Base-by-base conservation (phyloP, 2,797 vertebrate species). In the Morelia viridis region DNA sequence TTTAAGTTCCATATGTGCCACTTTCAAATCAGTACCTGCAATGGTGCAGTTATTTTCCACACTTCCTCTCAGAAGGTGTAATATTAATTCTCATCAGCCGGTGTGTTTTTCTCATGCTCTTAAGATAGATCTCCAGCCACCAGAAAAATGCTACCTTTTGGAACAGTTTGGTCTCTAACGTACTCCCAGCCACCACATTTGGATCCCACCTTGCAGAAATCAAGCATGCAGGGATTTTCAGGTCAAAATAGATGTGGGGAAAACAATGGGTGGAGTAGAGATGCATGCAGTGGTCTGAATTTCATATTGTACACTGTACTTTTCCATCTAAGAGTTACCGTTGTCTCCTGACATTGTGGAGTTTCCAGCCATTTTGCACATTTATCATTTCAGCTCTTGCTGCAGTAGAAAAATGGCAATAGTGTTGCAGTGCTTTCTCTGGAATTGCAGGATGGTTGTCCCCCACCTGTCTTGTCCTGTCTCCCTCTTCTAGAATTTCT, bases 41-140 rank as follows among this genome's bases (percentile, higher is more conserved):
- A 91, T 3, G 0, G 89, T 17, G 85, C 24, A 89, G 31, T 41
- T 26, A 8, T 64, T 92, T 56, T 88, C 80, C 61, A 89, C 91
- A 0, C 61, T 68, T 88, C 41, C 61, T 85, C 87, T 35, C 89
- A 1, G 0, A 0, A 85, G 56, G 35, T 53, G 92, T 0, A 11
- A 53, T 57, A 2, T 86, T 1, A 4, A 13, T 0, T 1, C 80
- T 53, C 92, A 88, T 85, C 93, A 83, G 1, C 46, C 84, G 60
- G 0, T 0, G 1, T 19, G 85, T 71, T 88, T 93, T 94, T 64
- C 86, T 35, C 12, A 0, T 2, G 2, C 3, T 0, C 87, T 92
- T 1, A 56, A 1, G 0, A 0, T 0, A 50, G 0, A 6, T 62
- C 35, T 0, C 0, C 57, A 60, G 11, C 41, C 13, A n/a, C 0